A percentile compares a stretch with the other conserved stretches of the same genome.
These are phyloP conservation scores for Aspiorhynchus laticeps DNA, from an alignment of 2,113 vertebrate species.

Conservation along the genomic window DNA sequence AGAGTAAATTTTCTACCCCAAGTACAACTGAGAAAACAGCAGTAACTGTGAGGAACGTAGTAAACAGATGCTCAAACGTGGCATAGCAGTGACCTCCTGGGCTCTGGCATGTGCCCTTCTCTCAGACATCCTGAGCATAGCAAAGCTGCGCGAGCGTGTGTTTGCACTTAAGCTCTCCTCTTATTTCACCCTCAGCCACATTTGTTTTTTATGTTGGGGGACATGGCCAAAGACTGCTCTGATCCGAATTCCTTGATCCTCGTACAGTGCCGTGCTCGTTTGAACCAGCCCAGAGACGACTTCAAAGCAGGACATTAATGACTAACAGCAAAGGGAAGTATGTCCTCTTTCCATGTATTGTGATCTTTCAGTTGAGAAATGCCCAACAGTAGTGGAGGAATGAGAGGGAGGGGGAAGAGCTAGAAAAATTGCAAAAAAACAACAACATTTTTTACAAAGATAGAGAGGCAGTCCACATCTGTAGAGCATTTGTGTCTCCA, in stretches of 20 bases:
- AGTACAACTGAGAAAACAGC: constrained; percentile 6
- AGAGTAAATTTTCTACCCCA: background rate
- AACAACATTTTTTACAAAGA: background rate
- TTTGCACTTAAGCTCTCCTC: constrained; percentile 51
- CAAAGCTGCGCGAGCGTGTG: constrained; percentile 15
- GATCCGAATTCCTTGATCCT: constrained; percentile 56
- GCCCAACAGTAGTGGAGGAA: constrained; percentile 50
- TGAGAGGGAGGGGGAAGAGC: constrained; percentile 33
- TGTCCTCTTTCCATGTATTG: constrained; percentile 57
- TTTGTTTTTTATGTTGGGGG: constrained; percentile 57
- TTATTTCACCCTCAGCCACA: constrained; percentile 54
- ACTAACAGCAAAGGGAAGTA: constrained; percentile 55
- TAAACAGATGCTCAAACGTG: constrained; percentile 39
- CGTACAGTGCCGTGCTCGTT: constrained; percentile 45
- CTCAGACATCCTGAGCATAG: constrained; percentile 32
- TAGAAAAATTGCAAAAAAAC: constrained; percentile 1
- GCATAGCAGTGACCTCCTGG: constrained; percentile 23
- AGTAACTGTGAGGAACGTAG: constrained; percentile 35
- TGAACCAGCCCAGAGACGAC: constrained; percentile 50
- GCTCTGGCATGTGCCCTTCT: constrained; percentile 32
- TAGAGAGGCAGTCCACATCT: constrained; percentile 46
- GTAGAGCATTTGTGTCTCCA: constrained; percentile 49
- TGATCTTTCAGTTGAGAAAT: constrained; percentile 51
- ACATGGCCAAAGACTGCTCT: constrained; percentile 40
- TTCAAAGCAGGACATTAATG: constrained; percentile 62